Evolutionary conservation across 2,797 vertebrate species (phyloP), one percentile per base, ranked within the genome.

Genomic region (Eupleurogrammus muticus): DNA sequence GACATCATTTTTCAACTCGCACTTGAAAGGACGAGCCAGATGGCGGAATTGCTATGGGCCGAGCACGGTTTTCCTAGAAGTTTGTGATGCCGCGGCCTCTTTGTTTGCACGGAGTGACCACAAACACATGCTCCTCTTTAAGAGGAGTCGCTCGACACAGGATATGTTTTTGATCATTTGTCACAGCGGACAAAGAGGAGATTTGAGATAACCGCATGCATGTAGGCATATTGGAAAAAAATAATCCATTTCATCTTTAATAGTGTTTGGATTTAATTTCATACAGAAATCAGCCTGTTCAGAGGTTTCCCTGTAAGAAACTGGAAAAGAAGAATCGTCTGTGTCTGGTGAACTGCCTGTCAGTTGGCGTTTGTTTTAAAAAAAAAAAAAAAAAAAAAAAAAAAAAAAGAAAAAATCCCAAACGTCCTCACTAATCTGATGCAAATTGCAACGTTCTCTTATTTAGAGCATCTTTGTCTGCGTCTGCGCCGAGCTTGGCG

Each of bases 91-190:
- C 61, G 9, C 8, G 32, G 67, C 57, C 48, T 69, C 59, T 62
- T 67, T 85, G 80, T 87, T 89, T 86, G 84, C 76, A 79, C 35
- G 73, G 52, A 52, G 66, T 28, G 69, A 86, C 90, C 83, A 75
- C 90, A 81, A 85, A 85, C 90, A 93, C 80, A 89, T 90, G 90
- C 75, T 84, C 53, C 70, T 70, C 57, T 66, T 90, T 80, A 87
- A 65, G 53, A 36, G 38, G 75, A 77, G 71, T 70, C 53, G 20
- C 60, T 77, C 52, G 52, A 72, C 56, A 60, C 24, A 35, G 62
- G 53, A 74, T 38, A 17, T 66, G 72, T 68, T 77, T 87, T 85
- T 85, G 73, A 90, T 89, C 78, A 67, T 87, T 75, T 83, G 72
- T 87, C 79, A 80, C 47, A 66, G 68, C 0, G 21, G 76, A 86